These are phyloP conservation scores for Antennarius striatus DNA, from an alignment of 2,113 vertebrate genomes.

Conservation along the genomic window DNA sequence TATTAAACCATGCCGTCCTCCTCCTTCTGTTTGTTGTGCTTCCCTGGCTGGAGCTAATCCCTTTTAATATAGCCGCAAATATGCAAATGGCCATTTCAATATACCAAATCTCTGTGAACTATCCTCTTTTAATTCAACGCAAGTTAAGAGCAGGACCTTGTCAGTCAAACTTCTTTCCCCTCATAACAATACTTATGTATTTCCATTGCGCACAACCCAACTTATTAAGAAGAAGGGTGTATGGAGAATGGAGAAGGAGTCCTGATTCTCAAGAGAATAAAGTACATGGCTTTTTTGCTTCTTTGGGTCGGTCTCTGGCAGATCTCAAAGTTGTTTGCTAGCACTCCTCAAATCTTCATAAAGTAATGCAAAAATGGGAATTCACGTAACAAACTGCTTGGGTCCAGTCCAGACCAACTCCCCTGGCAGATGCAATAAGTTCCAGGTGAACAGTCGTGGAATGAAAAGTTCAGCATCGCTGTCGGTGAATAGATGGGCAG, in stretches of 20 bases:
- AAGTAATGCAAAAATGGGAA: slow-evolving; percentile 60
- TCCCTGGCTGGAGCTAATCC: slow-evolving; percentile 94
- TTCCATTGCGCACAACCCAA: slow-evolving; percentile 81
- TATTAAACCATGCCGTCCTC: slow-evolving; percentile 96
- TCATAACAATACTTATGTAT: slow-evolving; percentile 76
- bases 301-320: slow-evolving; percentile 36
- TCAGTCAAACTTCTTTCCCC: slow-evolving; percentile 87
- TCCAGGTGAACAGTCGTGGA: slow-evolving; percentile 27
- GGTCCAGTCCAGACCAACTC: slow-evolving; percentile 44
- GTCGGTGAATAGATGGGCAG: slow-evolving; percentile 53
- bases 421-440: slow-evolving; percentile 42
- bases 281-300: slow-evolving; percentile 45
- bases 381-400: slow-evolving; percentile 73
- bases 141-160: slow-evolving; percentile 96
- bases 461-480: slow-evolving; percentile 61
- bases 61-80: slow-evolving; percentile 99
- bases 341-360: slow-evolving; percentile 50
- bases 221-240: slow-evolving; percentile 89
- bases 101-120: slow-evolving; percentile 90
- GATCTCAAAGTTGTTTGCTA: slow-evolving; percentile 55
- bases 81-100: slow-evolving; percentile 99
- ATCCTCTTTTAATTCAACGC: slow-evolving; percentile 98
- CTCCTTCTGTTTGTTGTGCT: slow-evolving; percentile 94
- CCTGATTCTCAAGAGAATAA: slow-evolving; percentile 51
- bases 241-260: slow-evolving; percentile 74